A percentile compares a stretch with the other conserved stretches of the same genome.
These are phyloP conservation scores for Phragmatobia fuliginosa DNA, from an alignment of 2,888 invertebrate species.

Conservation along the genomic window DNA sequence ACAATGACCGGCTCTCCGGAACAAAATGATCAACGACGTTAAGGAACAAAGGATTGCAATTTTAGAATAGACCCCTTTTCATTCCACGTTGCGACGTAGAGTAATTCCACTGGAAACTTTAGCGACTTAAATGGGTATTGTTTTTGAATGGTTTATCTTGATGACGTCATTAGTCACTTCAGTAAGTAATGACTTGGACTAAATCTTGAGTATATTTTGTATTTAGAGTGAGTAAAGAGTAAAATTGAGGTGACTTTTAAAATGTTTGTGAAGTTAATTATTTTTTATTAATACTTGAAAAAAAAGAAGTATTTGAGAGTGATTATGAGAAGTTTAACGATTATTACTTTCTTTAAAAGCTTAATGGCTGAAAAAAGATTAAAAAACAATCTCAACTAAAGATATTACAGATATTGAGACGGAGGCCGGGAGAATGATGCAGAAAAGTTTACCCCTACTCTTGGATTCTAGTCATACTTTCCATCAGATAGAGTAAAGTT, in stretches of 20 bases:
- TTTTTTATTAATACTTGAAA: too few relatives aligned
- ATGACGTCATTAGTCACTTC: slow-evolving; percentile 42
- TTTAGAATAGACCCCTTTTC: slow-evolving; percentile 57
- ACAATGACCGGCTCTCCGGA: slow-evolving; percentile 52
- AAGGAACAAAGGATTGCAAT: slow-evolving; percentile 63
- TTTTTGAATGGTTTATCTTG: slow-evolving; percentile 47
- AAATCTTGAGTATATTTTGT: slow-evolving; percentile 30
- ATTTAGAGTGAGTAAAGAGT: slow-evolving; percentile 8
- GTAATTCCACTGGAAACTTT: slow-evolving; percentile 52
- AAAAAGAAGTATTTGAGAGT: too few relatives aligned
- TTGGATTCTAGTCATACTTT: too few relatives aligned
- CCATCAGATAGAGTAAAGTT: too few relatives aligned
- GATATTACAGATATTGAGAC: neutral
- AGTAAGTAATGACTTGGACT: slow-evolving; percentile 36
- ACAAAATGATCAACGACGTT: slow-evolving; percentile 64
- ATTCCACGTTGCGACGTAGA: slow-evolving; percentile 43
- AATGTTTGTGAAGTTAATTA: neutral
- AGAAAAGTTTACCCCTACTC: too few relatives aligned
- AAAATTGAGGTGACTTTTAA: neutral
- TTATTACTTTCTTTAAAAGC: too few relatives aligned
- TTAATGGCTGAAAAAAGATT: too few relatives aligned
- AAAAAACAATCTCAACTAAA: neutral
- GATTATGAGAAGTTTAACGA: too few relatives aligned
- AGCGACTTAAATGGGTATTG: slow-evolving; percentile 53
- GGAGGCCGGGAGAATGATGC: too few relatives aligned